phyloP scores from a whole-genome alignment of 2,113 vertebrate genomes.

The Heteronetta atricapilla region DNA sequence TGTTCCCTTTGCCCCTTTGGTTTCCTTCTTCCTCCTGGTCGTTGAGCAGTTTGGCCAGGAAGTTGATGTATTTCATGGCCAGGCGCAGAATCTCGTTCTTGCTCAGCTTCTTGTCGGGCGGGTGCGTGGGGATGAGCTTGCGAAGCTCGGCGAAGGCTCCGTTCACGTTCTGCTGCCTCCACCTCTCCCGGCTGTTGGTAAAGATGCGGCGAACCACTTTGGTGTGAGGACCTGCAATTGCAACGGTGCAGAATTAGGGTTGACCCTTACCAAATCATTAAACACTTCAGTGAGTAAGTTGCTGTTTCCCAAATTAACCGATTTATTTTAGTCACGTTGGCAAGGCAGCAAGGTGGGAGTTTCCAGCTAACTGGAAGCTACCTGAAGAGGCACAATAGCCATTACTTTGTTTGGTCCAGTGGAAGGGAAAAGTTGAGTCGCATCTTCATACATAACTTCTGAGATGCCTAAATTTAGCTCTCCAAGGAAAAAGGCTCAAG shows the following conservation, averaged over 20 bases:
- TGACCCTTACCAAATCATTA: fast-evolving
- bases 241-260: neutral
- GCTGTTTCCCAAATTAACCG: fast-evolving
- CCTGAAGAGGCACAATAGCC: neutral
- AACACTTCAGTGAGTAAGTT: neutral
- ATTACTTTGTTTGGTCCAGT: neutral
- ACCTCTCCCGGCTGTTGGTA: slow-evolving; percentile 93
- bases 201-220: slow-evolving; percentile 95
- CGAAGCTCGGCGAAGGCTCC: slow-evolving; percentile 94
- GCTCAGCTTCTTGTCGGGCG: slow-evolving; percentile 94
- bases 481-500: neutral
- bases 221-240: slow-evolving; percentile 85
- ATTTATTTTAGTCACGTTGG: neutral
- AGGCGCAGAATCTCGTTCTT: slow-evolving; percentile 95
- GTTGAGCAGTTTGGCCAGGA: slow-evolving; percentile 93
- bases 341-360: neutral
- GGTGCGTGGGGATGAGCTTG: slow-evolving; percentile 94
- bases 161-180: slow-evolving; percentile 96
- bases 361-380: neutral
- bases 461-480: neutral
- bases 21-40: slow-evolving; percentile 93
- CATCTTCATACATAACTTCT: neutral
- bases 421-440: neutral
- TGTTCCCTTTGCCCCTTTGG: slow-evolving; percentile 81
- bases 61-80: slow-evolving; percentile 98